Base-by-base conservation (phyloP, 2,797 vertebrate species). In the Semotilus atromaculatus region DNA sequence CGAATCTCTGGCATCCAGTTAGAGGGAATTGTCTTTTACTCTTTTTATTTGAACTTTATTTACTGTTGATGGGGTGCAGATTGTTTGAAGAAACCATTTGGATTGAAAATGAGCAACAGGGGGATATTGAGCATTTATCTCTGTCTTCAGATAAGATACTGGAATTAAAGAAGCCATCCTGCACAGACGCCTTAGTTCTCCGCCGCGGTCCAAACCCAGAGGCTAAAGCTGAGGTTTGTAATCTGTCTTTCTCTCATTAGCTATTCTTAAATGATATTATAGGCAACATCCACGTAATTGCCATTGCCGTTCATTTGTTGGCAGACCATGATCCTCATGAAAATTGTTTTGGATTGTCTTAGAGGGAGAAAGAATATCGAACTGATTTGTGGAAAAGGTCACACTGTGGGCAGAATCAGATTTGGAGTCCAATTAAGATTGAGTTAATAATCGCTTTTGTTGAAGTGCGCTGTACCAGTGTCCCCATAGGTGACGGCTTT, bases 201-300 rank as follows among this genome's bases (percentile, higher is more conserved):
- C 88, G 70, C 29, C 71, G 84, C 3, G 76, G 89, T 75, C 88
- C 86, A 43, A 83, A 80, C 51, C 85, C 86, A 40, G 86, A 84
- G 80, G 82, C 84, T 70, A 91, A 90, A 86, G 81, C 77, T 10
- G 85, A 90, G 91, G 91, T 92, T 79, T 72, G 88, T 88, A 77
- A 76, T 85, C 45, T 75, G 60, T 77, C 81, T 68, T 82, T 64
- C 76, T 80, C n/a, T 77, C 70, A 76, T 85, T 85, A 81, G 51
- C 45, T 67, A 67, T 86, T 80, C 38, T 66, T 82, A 85, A 51
- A 48, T 36, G 1, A 5, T 66, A 18, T 66, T 72, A 85, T 77
- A 67, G 14, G 43, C 58, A 64, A 51, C 51, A 79, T 81, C 55
- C 74, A 26, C 73, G 51, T 83, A 82, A 87, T 66, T 81, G 82